Base-by-base conservation (phyloP, 2,797 vertebrate species). In the Chromobotia macracanthus region DNA sequence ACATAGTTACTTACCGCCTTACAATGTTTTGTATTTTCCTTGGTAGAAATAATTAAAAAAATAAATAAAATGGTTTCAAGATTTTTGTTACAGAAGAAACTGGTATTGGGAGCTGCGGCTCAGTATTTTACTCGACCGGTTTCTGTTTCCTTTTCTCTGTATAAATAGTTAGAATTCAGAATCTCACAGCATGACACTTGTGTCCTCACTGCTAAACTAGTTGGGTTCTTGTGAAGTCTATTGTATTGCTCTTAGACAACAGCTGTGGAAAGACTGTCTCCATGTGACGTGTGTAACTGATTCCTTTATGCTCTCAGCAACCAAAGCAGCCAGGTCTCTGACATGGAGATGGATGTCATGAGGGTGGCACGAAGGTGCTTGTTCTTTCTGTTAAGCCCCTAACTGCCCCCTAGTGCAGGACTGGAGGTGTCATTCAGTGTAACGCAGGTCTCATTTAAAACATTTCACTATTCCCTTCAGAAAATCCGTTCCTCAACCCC, bases 1-100 rank as follows among this genome's bases (percentile, higher is more conserved):
- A 95, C 94, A 95, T 94, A 95, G 94, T 96, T 97, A 95, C 95
- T 96, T 96, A 95, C 93, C 95, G 97, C 97, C 97, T 98, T 98
- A 98, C 95, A 92, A 93, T 93, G 96, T 96, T 98, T 98, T 98
- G 96, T 97, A 97, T 96, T 96, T 94, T 94, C 95, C 93, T 97
- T 97, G 96, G 95, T 96, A 98, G 96, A 95, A 95, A 89, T 92
- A 92, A 95, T 91, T 93, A 90, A 88, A 89, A 89, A 80, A 84
- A 79, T 86, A 89, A 93, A 94, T n/a, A n/a, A n/a, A n/a, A 93
- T 90, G 87, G 88, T 88, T 93, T 91, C 81, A 86, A 90, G 87
- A 90, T 96, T 96, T n/a, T n/a, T 95, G 90, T 96, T 98, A 95
- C 90, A 83, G 91, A 94, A 88, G 90, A 44, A 87, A 88, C 67